A percentile compares a stretch with the other conserved stretches of the same genome.
These are phyloP conservation scores for Parus major DNA, from an alignment of 2,113 vertebrate genomes.

Conservation along the genomic window DNA sequence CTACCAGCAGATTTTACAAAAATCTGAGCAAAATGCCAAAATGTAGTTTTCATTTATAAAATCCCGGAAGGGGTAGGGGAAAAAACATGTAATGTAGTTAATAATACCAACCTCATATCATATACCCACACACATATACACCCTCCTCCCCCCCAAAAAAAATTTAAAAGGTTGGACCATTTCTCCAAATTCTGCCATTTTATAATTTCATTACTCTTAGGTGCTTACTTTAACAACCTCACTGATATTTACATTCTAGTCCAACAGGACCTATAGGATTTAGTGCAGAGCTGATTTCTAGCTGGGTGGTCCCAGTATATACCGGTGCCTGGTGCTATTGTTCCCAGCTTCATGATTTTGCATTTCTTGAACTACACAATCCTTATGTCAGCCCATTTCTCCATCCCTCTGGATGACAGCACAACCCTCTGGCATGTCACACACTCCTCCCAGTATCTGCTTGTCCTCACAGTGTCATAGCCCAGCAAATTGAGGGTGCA, in stretches of 20 bases:
- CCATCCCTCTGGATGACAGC: neutral
- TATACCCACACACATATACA: neutral
- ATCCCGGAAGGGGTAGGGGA: neutral
- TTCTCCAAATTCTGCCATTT: neutral
- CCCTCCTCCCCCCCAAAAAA: fast-evolving
- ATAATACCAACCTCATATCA: neutral
- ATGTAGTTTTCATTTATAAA: neutral
- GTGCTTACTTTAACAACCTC: neutral
- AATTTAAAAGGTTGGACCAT: neutral
- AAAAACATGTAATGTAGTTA: neutral
- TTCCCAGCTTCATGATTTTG: neutral
- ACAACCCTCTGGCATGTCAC: neutral
- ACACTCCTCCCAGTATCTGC: neutral
- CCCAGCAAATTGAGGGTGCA: neutral
- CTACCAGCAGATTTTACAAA: neutral
- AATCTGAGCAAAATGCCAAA: neutral
- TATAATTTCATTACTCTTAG: neutral
- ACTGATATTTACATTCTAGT: neutral
- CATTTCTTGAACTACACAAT: neutral
- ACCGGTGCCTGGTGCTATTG: neutral
- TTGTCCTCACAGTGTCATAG: neutral
- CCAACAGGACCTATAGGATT: fast-evolving
- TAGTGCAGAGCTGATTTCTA: neutral
- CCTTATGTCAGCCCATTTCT: neutral
- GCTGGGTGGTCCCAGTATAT: neutral